Evolutionary conservation across 1,140 invertebrate species (phyloP).

Genomic region (Sycophila sp.): DNA sequence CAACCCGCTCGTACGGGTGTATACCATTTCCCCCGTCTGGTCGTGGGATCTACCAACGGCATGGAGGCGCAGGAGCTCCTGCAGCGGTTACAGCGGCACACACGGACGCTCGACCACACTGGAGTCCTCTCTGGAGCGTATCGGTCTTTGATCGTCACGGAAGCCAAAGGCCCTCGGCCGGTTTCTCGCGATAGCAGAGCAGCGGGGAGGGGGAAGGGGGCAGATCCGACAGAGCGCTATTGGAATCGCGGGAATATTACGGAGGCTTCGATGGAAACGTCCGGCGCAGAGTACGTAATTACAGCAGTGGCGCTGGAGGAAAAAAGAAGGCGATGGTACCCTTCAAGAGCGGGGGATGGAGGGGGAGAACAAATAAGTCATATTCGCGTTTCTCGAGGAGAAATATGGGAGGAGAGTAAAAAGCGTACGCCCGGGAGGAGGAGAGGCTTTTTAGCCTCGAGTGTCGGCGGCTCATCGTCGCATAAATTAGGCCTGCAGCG

Average conservation of each 20-base stretch:
- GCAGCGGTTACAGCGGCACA: too few species aligned
- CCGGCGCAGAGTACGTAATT: constrained; percentile 28
- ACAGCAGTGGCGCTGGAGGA: neutral
- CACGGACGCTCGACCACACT: too few species aligned
- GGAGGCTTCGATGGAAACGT: neutral
- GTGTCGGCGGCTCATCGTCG: too few species aligned
- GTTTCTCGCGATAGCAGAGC: too few species aligned
- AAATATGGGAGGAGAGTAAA: too few species aligned
- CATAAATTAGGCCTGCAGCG: too few species aligned
- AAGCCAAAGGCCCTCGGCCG: neutral
- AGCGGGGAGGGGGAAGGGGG: neutral
- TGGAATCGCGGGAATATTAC: constrained; percentile 27
- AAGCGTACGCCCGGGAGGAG: too few species aligned
- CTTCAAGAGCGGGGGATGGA: neutral
- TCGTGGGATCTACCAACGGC: too few species aligned
- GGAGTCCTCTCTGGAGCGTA: neutral
- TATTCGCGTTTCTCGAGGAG: neutral
- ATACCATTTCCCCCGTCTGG: too few species aligned
- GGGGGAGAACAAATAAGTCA: constrained; percentile 5
- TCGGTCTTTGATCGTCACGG: neutral
- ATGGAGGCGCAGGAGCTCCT: too few species aligned
- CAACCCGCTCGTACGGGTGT: too few species aligned
- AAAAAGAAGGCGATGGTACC: neutral
- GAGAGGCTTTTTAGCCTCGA: too few species aligned
- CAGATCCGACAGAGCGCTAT: constrained; percentile 14